Evolutionary conservation across 2,888 invertebrate species (phyloP).

Genomic region (Hypselothyrea guttata): DNA sequence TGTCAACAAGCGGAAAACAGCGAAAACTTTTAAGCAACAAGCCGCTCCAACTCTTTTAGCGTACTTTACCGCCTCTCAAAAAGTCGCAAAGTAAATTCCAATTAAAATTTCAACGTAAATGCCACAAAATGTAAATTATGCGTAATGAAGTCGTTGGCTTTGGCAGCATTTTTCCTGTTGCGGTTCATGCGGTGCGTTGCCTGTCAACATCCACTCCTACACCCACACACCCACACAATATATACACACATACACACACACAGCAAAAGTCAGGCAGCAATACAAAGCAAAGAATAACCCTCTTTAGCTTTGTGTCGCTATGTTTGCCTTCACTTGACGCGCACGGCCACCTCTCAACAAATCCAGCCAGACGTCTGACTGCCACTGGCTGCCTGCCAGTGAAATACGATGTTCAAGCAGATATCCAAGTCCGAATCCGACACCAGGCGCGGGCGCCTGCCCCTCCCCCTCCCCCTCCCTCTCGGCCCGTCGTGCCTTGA

Average conservation of each 20-base stretch:
- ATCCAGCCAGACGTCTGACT: conserved; percentile 52
- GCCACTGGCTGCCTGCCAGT: too few relatives aligned
- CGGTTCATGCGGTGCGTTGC: conserved; percentile 35
- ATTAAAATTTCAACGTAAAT: conserved; percentile 75
- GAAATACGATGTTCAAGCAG: conserved; percentile 39
- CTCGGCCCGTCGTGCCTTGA: conserved; percentile 23
- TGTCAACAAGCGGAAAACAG: conserved; percentile 62
- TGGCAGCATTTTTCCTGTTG: conserved; percentile 43
- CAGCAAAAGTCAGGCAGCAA: background rate
- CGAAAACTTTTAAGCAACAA: conserved; percentile 52
- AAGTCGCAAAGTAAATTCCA: conserved; percentile 74
- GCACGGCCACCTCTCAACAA: conserved; percentile 50
- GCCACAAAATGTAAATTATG: conserved; percentile 77
- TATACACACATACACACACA: conserved; percentile 2
- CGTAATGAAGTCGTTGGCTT: conserved; percentile 67
- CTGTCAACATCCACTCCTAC: conserved; percentile 37
- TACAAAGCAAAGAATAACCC: conserved; percentile 48
- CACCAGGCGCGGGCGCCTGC: conserved; percentile 5
- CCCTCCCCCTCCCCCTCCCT: too few relatives aligned
- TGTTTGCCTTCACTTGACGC: conserved; percentile 71
- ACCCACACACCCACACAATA: conserved; percentile 17
- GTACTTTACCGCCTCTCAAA: conserved; percentile 15
- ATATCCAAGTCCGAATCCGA: conserved; percentile 44
- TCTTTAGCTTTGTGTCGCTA: conserved; percentile 66
- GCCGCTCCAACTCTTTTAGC: background rate